Percentiles rank a stretch among this genome's conserved stretches.
Evolutionary conservation across 2,888 invertebrate species (phyloP).

Genomic region (Sicus ferrugineus): DNA sequence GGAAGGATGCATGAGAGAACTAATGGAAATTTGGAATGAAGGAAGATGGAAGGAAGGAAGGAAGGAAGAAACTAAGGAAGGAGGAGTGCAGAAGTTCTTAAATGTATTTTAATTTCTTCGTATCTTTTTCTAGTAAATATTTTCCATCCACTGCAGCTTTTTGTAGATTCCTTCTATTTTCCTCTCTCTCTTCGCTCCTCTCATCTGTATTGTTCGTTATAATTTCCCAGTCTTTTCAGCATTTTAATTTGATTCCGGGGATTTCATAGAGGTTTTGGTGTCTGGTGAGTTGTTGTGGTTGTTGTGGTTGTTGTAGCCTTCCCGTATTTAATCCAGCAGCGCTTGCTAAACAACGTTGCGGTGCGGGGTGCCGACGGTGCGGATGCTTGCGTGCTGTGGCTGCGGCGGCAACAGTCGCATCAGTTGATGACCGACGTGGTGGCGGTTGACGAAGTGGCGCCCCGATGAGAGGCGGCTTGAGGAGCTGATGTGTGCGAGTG

Average conservation of each 20-base stretch:
- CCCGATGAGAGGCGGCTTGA: too few species aligned
- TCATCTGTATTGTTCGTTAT: slow-evolving; percentile 46
- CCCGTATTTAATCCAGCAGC: background rate
- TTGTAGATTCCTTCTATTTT: background rate
- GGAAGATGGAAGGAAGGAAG: background rate
- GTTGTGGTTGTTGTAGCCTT: background rate
- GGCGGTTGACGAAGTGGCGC: too few species aligned
- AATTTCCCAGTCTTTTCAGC: slow-evolving; percentile 58
- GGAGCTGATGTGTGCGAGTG: background rate
- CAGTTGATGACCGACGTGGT: background rate
- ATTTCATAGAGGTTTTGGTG: background rate
- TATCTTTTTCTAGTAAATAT: background rate
- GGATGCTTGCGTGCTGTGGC: background rate
- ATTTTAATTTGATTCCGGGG: slow-evolving; percentile 57
- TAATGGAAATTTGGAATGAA: too few species aligned
- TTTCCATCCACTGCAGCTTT: background rate
- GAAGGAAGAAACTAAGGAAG: background rate
- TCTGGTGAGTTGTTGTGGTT: slow-evolving; percentile 10
- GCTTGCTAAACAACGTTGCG: background rate
- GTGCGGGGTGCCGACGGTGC: background rate
- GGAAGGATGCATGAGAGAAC: too few species aligned
- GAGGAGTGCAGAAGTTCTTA: background rate
- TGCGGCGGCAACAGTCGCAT: background rate
- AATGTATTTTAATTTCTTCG: background rate
- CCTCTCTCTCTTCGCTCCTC: background rate